These are phyloP conservation scores for Pygoscelis adeliae DNA, from an alignment of 2,113 vertebrate species.

Conservation along the genomic window DNA sequence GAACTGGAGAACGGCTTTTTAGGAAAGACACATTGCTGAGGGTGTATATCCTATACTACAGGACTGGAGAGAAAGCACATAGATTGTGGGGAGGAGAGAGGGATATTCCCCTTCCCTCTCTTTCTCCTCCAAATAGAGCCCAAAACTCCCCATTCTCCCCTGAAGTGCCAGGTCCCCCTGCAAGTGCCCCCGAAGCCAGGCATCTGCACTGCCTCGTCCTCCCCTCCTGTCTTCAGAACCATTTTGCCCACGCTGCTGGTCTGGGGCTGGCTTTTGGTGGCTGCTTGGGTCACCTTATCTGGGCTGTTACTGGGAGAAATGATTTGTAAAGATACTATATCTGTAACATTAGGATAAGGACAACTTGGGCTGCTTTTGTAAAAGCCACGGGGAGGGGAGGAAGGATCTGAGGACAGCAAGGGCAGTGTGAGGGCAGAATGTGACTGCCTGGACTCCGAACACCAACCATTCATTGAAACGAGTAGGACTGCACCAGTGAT, in stretches of 20 bases:
- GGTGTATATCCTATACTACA: neutral
- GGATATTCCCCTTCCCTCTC: neutral
- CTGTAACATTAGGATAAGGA: neutral
- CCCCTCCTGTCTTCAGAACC: neutral
- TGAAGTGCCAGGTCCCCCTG: neutral
- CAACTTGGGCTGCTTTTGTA: neutral
- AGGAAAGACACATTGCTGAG: neutral
- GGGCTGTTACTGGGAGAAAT: neutral
- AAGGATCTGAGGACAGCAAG: neutral
- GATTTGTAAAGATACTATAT: neutral
- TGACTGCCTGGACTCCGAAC: accelerated
- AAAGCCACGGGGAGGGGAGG: neutral
- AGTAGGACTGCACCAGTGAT: neutral
- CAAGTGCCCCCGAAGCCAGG: neutral
- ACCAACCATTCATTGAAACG: neutral
- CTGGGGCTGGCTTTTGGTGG: neutral
- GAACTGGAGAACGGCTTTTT: neutral
- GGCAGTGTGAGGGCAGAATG: neutral
- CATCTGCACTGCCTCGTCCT: neutral
- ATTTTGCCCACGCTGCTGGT: accelerated
- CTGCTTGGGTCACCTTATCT: neutral
- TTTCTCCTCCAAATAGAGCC: neutral
- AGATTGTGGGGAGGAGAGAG: neutral
- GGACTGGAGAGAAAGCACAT: neutral
- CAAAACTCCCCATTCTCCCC: neutral